These are phyloP conservation scores for Alouatta caraya DNA, from an alignment of 2,797 vertebrate species.

Conservation along the genomic window DNA sequence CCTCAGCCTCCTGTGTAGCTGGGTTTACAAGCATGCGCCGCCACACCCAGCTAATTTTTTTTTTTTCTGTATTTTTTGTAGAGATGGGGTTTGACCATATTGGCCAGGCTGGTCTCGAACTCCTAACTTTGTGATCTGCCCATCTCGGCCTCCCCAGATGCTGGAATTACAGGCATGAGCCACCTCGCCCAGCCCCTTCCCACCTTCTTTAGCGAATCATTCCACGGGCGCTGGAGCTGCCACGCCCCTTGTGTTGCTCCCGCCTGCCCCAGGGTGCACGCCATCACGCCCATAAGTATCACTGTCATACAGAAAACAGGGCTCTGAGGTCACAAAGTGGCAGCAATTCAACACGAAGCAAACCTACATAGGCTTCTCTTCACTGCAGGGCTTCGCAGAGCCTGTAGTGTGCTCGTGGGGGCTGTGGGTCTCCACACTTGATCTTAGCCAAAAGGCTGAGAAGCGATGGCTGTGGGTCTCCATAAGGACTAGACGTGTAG, in stretches of 20 bases:
- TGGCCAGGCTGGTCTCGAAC: too few relatives aligned
- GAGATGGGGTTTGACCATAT: too few relatives aligned
- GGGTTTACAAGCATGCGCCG: too few relatives aligned
- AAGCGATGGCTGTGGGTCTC: background rate
- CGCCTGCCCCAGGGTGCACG: background rate
- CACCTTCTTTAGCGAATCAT: background rate
- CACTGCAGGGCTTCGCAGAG: background rate
- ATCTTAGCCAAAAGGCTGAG: too few relatives aligned
- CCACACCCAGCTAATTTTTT: too few relatives aligned
- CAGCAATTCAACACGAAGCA: background rate
- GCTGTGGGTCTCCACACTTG: background rate
- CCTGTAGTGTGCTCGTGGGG: fast-evolving
- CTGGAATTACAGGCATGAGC: too few relatives aligned
- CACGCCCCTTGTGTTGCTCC: fast-evolving
- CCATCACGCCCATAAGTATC: background rate
- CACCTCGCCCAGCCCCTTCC: background rate
- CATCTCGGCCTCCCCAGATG: too few relatives aligned
- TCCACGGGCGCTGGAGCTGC: too few relatives aligned
- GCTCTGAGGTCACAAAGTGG: background rate
- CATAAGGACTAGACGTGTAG: background rate
- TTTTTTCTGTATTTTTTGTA: too few relatives aligned
- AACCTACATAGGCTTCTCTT: background rate
- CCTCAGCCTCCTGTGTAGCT: too few relatives aligned
- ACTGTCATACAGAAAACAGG: background rate
- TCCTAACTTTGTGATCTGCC: too few relatives aligned